These are phyloP conservation scores for Iselma pallidipennis DNA, from an alignment of 2,888 invertebrate species.

Conservation along the genomic window DNA sequence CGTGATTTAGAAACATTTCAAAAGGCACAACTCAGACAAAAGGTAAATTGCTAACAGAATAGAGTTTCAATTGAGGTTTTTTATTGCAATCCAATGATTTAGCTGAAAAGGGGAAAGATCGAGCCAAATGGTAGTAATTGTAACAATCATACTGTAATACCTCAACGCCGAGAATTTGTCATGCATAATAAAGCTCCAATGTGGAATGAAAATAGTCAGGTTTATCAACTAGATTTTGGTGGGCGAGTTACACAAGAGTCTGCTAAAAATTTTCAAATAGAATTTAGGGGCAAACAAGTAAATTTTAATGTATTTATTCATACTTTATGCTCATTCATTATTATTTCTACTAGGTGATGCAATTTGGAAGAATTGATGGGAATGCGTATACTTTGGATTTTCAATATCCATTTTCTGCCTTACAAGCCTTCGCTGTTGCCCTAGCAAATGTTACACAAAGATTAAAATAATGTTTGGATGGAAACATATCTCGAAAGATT, in stretches of 20 bases:
- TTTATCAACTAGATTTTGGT: slow-evolving; percentile 98
- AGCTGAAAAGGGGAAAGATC: slow-evolving; percentile 75
- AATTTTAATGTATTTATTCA: too few relatives aligned
- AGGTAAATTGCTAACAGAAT: slow-evolving; percentile 61
- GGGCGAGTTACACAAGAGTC: slow-evolving; percentile 99
- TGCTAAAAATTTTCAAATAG: slow-evolving; percentile 99
- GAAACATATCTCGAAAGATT: slow-evolving; percentile 7
- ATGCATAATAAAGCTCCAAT: slow-evolving; percentile 92
- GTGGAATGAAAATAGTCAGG: slow-evolving; percentile 99
- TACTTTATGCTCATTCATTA: background rate
- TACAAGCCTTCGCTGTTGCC: slow-evolving; percentile 98
- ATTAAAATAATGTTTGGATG: slow-evolving; percentile 69
- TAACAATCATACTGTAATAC: slow-evolving; percentile 55
- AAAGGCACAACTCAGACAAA: slow-evolving; percentile 87
- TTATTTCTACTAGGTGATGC: slow-evolving; percentile 82
- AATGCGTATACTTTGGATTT: slow-evolving; percentile 99
- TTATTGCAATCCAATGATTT: slow-evolving; percentile 33
- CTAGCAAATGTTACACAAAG: slow-evolving; percentile 95
- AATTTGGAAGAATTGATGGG: slow-evolving; percentile 97
- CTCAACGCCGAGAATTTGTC: slow-evolving; percentile 77
- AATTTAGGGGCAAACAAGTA: slow-evolving; percentile 96
- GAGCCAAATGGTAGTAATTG: slow-evolving; percentile 58
- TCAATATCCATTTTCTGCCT: slow-evolving; percentile 97
- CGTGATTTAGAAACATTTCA: slow-evolving; percentile 89
- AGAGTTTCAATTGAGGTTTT: slow-evolving; percentile 9